Evolutionary conservation across 2,113 vertebrate genomes (phyloP).

Genomic region (Himantopus leucocephalus): DNA sequence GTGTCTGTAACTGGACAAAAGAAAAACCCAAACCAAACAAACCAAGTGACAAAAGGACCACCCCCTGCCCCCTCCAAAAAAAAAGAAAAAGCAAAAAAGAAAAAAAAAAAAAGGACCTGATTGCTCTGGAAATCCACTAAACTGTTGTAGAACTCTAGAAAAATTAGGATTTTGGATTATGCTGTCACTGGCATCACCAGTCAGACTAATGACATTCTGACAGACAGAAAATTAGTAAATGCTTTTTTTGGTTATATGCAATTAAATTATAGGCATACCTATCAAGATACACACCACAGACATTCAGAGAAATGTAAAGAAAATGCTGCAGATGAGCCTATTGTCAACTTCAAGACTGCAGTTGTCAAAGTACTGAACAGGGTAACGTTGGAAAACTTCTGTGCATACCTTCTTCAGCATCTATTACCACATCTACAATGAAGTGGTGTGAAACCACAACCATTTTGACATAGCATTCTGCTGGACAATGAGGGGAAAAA

Average conservation of each 20-base stretch:
- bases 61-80: fast-evolving
- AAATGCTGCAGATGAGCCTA: neutral
- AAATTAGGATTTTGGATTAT: neutral
- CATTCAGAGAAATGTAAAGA: neutral
- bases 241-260: neutral
- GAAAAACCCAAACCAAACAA: neutral
- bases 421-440: neutral
- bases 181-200: neutral
- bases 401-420: neutral
- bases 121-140: neutral
- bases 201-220: neutral
- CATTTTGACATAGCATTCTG: neutral
- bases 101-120: neutral
- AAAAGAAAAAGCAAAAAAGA: neutral
- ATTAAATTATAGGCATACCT: neutral
- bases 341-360: neutral
- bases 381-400: neutral
- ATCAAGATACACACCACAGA: neutral
- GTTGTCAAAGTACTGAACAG: neutral
- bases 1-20: neutral
- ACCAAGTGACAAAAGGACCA: neutral
- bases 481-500: neutral
- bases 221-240: neutral
- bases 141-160: neutral
- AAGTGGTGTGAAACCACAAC: neutral